Evolutionary conservation across 1,140 invertebrate species (phyloP), one percentile per base, ranked within the genome.

Genomic region (Aethina tumida): DNA sequence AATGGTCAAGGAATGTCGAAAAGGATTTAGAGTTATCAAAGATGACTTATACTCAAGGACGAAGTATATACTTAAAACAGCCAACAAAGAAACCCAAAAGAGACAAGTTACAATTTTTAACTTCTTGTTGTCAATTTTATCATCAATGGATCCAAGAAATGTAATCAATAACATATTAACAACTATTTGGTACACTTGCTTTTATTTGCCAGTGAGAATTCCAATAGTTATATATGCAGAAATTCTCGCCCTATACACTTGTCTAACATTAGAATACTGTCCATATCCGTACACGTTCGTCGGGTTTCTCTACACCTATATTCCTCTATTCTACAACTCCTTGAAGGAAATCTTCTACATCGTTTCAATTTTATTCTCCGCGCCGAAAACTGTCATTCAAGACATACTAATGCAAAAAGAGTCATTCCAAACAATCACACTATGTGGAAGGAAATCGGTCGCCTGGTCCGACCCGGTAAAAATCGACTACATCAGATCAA

Each of bases 381-480:
- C 73, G 0, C 75, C 77, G 0, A 63, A 70, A 18, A 67, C 69
- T 3, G 65, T 81, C 9, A 52, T 75, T 1, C 68, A 79, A 13
- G 75, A 77, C 41, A 46, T 79, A 0, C 67, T 77, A 4, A 46
- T 4, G 48, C 60, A 19, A 56, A 67, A 58, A 35, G 69, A 59
- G 54, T 68, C 74, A 5, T 55, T 84, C 4, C 75, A 83, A 52
- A 79, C 74, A 6, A 71, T 79, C 14, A 80, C 79, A 0, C 67
- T 81, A 4, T 81, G 78, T 36, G 84, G 83, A 5, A 67, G 83
- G 39, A 86, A 87, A 64, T 76, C 83, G 1, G 73, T 84, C 1
- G 73, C 78, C 2, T 87, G 84, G 75, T 83, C 81, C 0, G 72
- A 77, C 0, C 71, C 77, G 1, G 70, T 87, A 2, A 66, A 71